phyloP scores from a whole-genome alignment of 2,797 vertebrate genomes.

The Karalla daura region DNA sequence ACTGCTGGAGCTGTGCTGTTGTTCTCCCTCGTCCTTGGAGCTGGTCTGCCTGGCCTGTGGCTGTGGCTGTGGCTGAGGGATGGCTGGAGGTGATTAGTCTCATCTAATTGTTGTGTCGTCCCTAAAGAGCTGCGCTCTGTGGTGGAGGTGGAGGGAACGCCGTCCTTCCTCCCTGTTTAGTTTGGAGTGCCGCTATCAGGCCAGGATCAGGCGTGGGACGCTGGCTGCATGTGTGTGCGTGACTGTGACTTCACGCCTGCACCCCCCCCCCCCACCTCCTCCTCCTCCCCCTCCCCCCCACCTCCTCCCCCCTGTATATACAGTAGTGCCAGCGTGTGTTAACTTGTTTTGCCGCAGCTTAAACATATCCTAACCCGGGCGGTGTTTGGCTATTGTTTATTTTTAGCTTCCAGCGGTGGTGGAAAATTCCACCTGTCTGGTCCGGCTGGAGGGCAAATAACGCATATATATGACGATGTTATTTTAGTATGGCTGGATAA shows the following conservation, averaged over 20 bases:
- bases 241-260: slow-evolving; percentile 32
- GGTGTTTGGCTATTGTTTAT: slow-evolving; percentile 12
- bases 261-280: slow-evolving; percentile 37
- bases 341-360: slow-evolving; percentile 68
- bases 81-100: slow-evolving; percentile 73
- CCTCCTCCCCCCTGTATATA: slow-evolving; percentile 22
- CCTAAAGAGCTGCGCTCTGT: slow-evolving; percentile 42
- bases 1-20: neutral
- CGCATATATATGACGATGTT: neutral
- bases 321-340: slow-evolving; percentile 59
- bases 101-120: slow-evolving; percentile 70
- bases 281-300: slow-evolving; percentile 33
- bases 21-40: slow-evolving; percentile 10
- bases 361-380: slow-evolving; percentile 36
- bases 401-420: neutral
- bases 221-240: slow-evolving; percentile 5
- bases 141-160: slow-evolving; percentile 41
- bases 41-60: slow-evolving; percentile 66
- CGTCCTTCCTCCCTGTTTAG: slow-evolving; percentile 48
- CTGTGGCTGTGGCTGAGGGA: slow-evolving; percentile 65
- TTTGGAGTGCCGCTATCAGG: slow-evolving; percentile 38
- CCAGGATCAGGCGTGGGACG: slow-evolving; percentile 4
- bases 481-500: neutral
- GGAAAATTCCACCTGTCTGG: slow-evolving; percentile 23
- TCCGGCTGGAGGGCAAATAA: neutral